Evolutionary conservation across 2,888 invertebrate species (phyloP).

Genomic region (Epirrita christyi): DNA sequence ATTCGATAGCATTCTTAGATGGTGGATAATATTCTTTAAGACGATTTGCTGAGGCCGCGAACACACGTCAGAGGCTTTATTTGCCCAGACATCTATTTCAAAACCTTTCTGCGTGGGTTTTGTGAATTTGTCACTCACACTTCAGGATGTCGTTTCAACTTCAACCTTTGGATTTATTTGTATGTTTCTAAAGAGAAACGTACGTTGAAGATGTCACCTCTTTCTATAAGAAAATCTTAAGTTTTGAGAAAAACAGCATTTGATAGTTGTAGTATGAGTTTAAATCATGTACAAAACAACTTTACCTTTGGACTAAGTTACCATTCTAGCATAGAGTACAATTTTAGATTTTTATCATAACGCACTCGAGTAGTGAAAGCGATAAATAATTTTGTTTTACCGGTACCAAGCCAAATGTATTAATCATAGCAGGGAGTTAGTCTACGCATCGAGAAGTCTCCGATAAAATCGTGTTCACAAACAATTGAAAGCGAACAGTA

Average conservation of each 20-base stretch:
- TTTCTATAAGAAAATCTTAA: too few species aligned
- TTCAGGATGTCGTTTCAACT: not conserved
- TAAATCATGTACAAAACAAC: too few species aligned
- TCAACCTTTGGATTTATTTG: not conserved
- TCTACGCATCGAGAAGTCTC: not conserved
- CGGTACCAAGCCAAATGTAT: slow-evolving; percentile 5
- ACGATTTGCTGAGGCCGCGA: not conserved
- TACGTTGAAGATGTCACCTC: too few species aligned
- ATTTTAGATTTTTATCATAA: slow-evolving; percentile 8
- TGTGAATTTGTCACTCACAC: not conserved
- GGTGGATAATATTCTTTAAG: not conserved
- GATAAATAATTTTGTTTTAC: slow-evolving; percentile 4
- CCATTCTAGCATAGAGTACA: too few species aligned
- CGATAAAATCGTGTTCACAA: too few species aligned
- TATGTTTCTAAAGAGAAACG: too few species aligned
- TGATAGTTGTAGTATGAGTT: too few species aligned
- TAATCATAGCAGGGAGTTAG: slow-evolving; percentile 7
- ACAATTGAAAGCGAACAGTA: too few species aligned
- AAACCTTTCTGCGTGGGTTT: not conserved
- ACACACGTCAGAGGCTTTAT: not conserved
- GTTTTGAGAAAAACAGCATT: too few species aligned
- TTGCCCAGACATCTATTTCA: not conserved
- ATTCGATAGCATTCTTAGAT: not conserved
- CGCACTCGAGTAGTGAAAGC: slow-evolving; percentile 3
- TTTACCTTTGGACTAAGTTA: too few species aligned